Evolutionary conservation across 2,797 vertebrate species (phyloP).

Genomic region (Vultur gryphus): DNA sequence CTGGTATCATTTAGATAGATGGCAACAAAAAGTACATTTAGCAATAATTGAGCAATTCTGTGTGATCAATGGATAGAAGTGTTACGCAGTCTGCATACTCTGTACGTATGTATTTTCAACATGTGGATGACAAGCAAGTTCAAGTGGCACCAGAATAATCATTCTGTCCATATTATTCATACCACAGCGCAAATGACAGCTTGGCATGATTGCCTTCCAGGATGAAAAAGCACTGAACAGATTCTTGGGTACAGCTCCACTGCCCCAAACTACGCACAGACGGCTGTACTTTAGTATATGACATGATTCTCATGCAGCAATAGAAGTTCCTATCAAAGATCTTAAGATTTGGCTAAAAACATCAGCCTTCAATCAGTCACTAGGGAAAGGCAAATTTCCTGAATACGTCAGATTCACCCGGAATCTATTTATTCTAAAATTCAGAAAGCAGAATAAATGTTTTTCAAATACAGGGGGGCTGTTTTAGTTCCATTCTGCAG

Average conservation of each 20-base stretch:
- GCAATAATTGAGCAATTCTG: not conserved
- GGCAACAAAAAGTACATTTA: not conserved
- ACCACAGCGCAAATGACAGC: not conserved
- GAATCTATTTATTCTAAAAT: not conserved
- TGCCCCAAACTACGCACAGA: not conserved
- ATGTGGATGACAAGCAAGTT: not conserved
- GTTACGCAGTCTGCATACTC: not conserved
- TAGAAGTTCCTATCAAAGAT: not conserved
- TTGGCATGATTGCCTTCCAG: not conserved
- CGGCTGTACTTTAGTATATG: not conserved
- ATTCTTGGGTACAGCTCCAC: not conserved
- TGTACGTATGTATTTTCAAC: not conserved
- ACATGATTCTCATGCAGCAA: not conserved
- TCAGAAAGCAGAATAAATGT: not conserved
- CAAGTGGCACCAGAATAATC: not conserved
- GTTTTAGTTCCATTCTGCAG: not conserved
- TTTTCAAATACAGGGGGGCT: not conserved
- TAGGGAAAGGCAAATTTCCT: not conserved
- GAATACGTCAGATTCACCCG: not conserved
- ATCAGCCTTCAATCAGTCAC: not conserved
- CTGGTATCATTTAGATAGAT: not conserved
- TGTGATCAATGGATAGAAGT: not conserved
- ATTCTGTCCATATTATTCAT: not conserved
- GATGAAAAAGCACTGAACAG: not conserved
- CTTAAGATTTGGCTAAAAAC: not conserved